Evolutionary conservation across 2,113 vertebrate genomes (phyloP).

Genomic region (Tragelaphus buxtoni): DNA sequence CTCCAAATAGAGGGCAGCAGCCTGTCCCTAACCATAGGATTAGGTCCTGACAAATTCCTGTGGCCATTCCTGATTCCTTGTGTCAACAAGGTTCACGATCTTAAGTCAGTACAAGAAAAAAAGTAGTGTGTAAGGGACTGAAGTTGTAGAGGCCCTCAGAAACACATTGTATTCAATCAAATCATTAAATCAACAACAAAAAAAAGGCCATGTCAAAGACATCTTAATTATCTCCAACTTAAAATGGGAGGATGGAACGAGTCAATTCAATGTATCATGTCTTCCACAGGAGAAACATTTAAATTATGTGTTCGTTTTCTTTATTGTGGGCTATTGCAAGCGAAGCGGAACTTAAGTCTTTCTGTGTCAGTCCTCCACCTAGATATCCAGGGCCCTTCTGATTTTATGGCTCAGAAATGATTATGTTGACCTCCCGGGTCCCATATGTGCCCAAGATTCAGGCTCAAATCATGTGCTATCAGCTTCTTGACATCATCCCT

Average conservation of each 20-base stretch:
- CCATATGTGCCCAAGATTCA: neutral
- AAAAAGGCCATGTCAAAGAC: neutral
- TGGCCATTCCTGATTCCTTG: neutral
- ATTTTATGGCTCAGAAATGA: neutral
- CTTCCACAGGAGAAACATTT: neutral
- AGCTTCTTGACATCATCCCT: neutral
- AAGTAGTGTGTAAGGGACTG: neutral
- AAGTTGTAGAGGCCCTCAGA: neutral
- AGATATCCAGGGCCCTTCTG: neutral
- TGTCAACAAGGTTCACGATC: neutral
- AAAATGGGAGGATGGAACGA: neutral
- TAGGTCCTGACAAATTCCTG: neutral
- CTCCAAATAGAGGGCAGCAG: neutral
- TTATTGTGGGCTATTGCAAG: neutral
- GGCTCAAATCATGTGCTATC: neutral
- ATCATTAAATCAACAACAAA: neutral
- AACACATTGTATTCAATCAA: neutral
- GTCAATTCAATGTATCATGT: neutral
- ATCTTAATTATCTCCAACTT: neutral
- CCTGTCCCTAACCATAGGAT: neutral
- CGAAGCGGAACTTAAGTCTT: neutral
- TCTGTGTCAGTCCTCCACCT: neutral
- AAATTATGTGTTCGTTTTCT: neutral
- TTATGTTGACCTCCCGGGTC: neutral
- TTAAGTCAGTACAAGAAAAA: neutral